Percentiles rank a stretch among this genome's conserved stretches.
Conservation (phyloP, 2,888 invertebrate genomes). For the Drosophila peninsularis region DNA sequence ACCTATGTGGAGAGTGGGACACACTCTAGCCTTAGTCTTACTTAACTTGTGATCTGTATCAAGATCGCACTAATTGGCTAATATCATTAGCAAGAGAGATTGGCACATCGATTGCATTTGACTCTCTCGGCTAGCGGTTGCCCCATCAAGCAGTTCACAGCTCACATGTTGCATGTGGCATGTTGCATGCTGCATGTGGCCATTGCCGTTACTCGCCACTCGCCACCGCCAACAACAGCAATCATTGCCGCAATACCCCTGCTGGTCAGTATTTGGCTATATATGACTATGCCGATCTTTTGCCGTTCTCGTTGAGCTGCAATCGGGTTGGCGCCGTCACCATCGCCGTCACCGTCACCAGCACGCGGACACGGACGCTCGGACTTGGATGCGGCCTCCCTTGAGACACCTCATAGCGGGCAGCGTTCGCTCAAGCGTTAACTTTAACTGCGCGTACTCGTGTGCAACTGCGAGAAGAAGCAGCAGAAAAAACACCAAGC, state of each 20-base stretch:
- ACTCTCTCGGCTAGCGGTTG: slow-evolving; percentile 44
- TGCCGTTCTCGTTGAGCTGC: slow-evolving; percentile 66
- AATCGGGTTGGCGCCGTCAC: slow-evolving; percentile 39
- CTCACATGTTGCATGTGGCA: slow-evolving; percentile 48
- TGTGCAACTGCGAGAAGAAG: slow-evolving; percentile 45
- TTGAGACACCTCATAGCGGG: slow-evolving; percentile 23
- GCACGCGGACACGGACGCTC: slow-evolving; percentile 26
- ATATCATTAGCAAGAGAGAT: slow-evolving; percentile 39
- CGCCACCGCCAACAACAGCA: slow-evolving; percentile 13
- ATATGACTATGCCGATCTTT: slow-evolving; percentile 46
- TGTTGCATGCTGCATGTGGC: slow-evolving; percentile 47
- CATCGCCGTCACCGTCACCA: slow-evolving; percentile 16
- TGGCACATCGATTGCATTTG: slow-evolving; percentile 60
- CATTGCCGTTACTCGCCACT: slow-evolving; percentile 36
- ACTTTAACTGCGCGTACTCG: slow-evolving; percentile 54
- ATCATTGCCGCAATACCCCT: slow-evolving; percentile 52
- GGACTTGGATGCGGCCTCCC: slow-evolving; percentile 19
- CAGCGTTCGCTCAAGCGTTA: slow-evolving; percentile 60
- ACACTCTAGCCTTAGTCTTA: background rate
- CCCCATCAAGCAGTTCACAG: slow-evolving; percentile 24
- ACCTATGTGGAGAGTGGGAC: background rate
- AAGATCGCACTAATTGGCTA: slow-evolving; percentile 38
- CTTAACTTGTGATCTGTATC: slow-evolving; percentile 33
- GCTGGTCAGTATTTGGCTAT: slow-evolving; percentile 51
- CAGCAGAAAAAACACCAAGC: background rate